A percentile compares a stretch with the other conserved stretches of the same genome.
These are phyloP conservation scores for Holocentrus rufus DNA, from an alignment of 2,797 vertebrate species.

Conservation along the genomic window DNA sequence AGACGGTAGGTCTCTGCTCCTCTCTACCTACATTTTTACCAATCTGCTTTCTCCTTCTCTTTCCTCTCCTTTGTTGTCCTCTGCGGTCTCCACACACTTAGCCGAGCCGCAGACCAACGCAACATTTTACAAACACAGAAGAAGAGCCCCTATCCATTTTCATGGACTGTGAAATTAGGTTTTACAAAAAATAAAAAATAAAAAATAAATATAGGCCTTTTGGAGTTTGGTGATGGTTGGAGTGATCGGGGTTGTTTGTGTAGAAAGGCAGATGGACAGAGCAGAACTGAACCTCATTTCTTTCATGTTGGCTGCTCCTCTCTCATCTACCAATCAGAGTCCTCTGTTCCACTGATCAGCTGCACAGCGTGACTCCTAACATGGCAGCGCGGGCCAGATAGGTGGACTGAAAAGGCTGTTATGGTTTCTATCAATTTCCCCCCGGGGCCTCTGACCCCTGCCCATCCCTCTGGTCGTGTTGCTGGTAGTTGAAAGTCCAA, in stretches of 20 bases:
- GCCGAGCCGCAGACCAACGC: constrained; percentile 20
- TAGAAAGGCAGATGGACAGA: constrained; percentile 11
- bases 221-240: constrained; percentile 31
- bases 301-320: constrained; percentile 22
- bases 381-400: neutral
- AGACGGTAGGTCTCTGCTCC: constrained; percentile 5
- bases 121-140: constrained; percentile 26
- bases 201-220: too few relatives aligned
- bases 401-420: constrained; percentile 15
- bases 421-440: constrained; percentile 22
- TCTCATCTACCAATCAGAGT: constrained; percentile 30
- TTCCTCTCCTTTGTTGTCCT: neutral
- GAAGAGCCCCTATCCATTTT: constrained; percentile 25
- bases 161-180: constrained; percentile 58
- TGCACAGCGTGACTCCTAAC: constrained; percentile 6
- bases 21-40: constrained; percentile 10
- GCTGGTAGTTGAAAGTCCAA: neutral
- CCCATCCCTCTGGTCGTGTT: constrained; percentile 16
- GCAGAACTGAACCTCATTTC: constrained; percentile 18
- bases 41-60: neutral
- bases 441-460: constrained; percentile 26
- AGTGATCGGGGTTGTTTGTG: constrained; percentile 24
- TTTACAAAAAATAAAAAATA: constrained; percentile 48
- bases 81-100: neutral
- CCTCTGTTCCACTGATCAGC: constrained; percentile 11